These are phyloP conservation scores for Ips typographus DNA, from an alignment of 1,140 invertebrate genomes.

Conservation along the genomic window DNA sequence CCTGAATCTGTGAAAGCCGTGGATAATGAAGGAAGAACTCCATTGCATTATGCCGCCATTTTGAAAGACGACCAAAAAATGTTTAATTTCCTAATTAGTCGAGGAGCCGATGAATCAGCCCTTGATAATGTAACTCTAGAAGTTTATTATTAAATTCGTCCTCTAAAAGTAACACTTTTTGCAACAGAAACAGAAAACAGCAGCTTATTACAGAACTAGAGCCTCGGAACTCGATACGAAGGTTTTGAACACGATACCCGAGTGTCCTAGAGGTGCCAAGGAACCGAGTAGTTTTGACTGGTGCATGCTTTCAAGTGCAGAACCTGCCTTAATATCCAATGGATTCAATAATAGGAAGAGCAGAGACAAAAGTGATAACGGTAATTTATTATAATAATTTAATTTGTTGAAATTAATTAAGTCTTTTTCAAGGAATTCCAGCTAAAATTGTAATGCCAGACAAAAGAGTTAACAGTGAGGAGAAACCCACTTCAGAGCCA, in stretches of 20 bases:
- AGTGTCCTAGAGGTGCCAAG: slow-evolving; percentile 73
- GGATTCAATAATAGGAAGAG: neutral
- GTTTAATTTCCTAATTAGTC: slow-evolving; percentile 71
- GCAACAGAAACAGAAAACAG: slow-evolving; percentile 74
- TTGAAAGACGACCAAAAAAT: slow-evolving; percentile 69
- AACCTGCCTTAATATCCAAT: no score
- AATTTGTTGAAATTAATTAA: neutral
- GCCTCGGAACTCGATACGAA: slow-evolving; percentile 71
- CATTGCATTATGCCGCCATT: slow-evolving; percentile 86
- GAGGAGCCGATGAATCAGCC: slow-evolving; percentile 76
- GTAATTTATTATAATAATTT: neutral
- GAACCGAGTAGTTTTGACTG: slow-evolving; percentile 59
- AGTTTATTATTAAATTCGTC: neutral
- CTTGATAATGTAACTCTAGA: slow-evolving; percentile 72
- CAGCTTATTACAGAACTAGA: slow-evolving; percentile 76
- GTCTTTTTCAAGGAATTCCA: neutral
- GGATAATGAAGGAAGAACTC: slow-evolving; percentile 83
- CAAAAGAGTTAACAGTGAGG: neutral
- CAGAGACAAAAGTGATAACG: neutral
- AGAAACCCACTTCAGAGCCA: neutral
- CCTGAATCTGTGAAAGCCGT: slow-evolving; percentile 66
- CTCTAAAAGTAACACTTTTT: neutral
- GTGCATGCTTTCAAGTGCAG: slow-evolving; percentile 59
- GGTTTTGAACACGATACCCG: slow-evolving; percentile 69
- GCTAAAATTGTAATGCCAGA: neutral